A percentile compares a stretch with the other conserved stretches of the same genome.
phyloP scores from a whole-genome alignment of 1,140 invertebrate species.

The Drosophila arawakana region DNA sequence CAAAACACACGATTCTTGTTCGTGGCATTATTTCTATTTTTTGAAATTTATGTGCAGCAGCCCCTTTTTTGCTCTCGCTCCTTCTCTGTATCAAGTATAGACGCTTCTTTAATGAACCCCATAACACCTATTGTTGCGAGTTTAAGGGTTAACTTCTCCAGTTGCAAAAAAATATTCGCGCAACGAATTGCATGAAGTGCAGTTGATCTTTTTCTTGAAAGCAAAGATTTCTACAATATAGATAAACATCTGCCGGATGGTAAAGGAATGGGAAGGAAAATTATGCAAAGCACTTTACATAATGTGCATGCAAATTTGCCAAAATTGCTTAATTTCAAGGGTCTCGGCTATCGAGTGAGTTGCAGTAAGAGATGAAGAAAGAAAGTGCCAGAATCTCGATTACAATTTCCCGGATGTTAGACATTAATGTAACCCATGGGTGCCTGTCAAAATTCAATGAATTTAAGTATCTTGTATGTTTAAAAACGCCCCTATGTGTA shows the following conservation, averaged over 20 bases:
- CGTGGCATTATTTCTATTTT: slow-evolving; percentile 23
- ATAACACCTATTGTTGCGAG: slow-evolving; percentile 38
- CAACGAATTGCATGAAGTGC: slow-evolving; percentile 73
- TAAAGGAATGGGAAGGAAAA: slow-evolving; percentile 22
- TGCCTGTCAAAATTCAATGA: slow-evolving; percentile 76
- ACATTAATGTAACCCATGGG: slow-evolving; percentile 68
- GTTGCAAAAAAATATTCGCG: slow-evolving; percentile 75
- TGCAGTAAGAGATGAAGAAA: background rate
- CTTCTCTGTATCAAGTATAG: slow-evolving; percentile 2
- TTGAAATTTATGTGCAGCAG: slow-evolving; percentile 56
- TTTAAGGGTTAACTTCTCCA: slow-evolving; percentile 62
- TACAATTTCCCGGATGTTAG: slow-evolving; percentile 79
- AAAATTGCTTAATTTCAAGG: slow-evolving; percentile 73
- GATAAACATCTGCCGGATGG: slow-evolving; percentile 54
- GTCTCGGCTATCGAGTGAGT: background rate
- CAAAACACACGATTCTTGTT: slow-evolving; percentile 55
- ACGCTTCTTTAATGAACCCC: slow-evolving; percentile 47
- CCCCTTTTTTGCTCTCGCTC: slow-evolving; percentile 34
- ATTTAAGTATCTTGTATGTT: slow-evolving; percentile 69
- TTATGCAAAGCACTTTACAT: slow-evolving; percentile 45
- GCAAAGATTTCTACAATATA: background rate
- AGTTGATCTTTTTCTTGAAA: slow-evolving; percentile 34
- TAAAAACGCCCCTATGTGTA: slow-evolving; percentile 28
- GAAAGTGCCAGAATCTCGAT: slow-evolving; percentile 52
- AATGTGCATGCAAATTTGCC: slow-evolving; percentile 79